Base-by-base conservation (phyloP, 2,888 invertebrate genomes). In the Heliothis peltigera region DNA sequence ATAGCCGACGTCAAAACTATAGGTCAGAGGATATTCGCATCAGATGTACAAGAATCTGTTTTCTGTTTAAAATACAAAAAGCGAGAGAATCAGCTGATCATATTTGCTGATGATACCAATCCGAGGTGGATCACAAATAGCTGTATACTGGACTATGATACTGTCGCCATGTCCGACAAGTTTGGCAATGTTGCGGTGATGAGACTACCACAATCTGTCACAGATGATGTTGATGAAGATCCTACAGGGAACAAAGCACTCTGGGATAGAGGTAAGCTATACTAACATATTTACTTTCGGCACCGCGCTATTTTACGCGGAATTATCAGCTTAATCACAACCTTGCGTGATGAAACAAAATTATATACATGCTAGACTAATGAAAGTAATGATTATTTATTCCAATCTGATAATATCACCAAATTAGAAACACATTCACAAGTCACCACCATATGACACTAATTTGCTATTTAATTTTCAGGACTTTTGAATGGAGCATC, bases 171-270 rank as follows among this genome's bases (percentile, higher is more conserved):
- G 66, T 98, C 99, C 7, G 99, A 99, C 91, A 99, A 99, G 92
- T 99, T 99, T 95, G 99, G 99, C 35, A 99, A 99, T 88, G 96
- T 99, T 77, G 96, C 98, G 63, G 97, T 99, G 62, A 97, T 99
- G 84, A 96, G 99, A 48, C 90, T 99, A 60, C 98, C 99, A 0
- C 96, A 97, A 58, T 98, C 98, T 64, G 97, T 99, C 1, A 98
- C 98, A 25, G 99, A 99, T 91, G 99, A 99, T 88, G 99, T 99
- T 0, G 99, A 99, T 89, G 99, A 99, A 92, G 99, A 99, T 93
- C 99, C 99, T 0, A 99, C 99, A 0, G 99, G 99, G 48, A 99
- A 99, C 86, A 99, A 99, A 90, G 98, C 99, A 0, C 95, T 99
- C 0, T 99, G 99, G 99, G 98, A 98, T 87, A 96, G 98, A 88